phyloP scores from a whole-genome alignment of 2,888 invertebrate species.

The Synergus japonicus region DNA sequence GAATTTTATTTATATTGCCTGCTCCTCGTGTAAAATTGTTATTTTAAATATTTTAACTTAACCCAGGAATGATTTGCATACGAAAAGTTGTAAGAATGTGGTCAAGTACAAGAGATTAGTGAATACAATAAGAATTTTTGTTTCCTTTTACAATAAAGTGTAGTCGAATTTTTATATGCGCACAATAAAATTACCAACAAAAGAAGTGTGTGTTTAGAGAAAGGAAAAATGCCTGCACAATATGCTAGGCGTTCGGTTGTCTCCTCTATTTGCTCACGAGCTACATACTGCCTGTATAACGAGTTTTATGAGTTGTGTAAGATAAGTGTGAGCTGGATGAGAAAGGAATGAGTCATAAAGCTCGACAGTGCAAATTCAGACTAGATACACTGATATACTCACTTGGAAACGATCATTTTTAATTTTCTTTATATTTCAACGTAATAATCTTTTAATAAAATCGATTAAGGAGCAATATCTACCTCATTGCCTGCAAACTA shows the following conservation, averaged over 20 bases:
- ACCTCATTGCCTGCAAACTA: not conserved
- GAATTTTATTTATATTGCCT: too few relatives aligned
- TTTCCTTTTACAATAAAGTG: too few relatives aligned
- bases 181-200: not conserved
- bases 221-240: slow-evolving; percentile 47
- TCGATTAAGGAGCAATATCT: not conserved
- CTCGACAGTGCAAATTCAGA: slow-evolving; percentile 47
- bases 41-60: too few relatives aligned
- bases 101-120: not conserved
- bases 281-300: slow-evolving; percentile 55
- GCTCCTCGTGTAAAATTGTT: too few relatives aligned
- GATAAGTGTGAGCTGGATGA: slow-evolving; percentile 57
- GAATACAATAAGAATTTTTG: not conserved
- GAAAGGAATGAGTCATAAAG: slow-evolving; percentile 55
- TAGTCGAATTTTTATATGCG: slow-evolving; percentile 4
- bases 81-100: not conserved
- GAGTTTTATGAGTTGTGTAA: slow-evolving; percentile 59
- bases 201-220: slow-evolving; percentile 32
- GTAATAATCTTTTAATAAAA: not conserved
- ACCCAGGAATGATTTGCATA: not conserved
- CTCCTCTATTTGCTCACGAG: slow-evolving; percentile 53
- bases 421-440: not conserved
- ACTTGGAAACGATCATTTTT: not conserved
- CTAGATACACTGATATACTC: not conserved
- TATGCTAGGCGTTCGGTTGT: slow-evolving; percentile 43